Percentiles rank a stretch among this genome's conserved stretches.
These are phyloP conservation scores for Archips xylosteana DNA, from an alignment of 2,888 invertebrate genomes.

Conservation along the genomic window DNA sequence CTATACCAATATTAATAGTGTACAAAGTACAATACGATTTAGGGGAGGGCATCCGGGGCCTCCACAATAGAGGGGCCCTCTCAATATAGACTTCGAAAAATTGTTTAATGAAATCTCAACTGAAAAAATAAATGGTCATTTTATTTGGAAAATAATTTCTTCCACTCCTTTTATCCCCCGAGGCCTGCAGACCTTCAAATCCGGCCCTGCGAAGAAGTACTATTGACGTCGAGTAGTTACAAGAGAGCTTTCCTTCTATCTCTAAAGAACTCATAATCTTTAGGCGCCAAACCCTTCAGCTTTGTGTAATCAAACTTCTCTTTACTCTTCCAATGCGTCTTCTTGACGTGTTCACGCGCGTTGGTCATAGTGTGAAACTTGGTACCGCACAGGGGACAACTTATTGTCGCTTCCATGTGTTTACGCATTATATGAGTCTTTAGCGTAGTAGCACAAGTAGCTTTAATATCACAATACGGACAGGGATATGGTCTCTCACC, in stretches of 20 bases:
- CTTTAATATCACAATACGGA: slow-evolving; percentile 24
- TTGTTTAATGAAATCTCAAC: too few species aligned
- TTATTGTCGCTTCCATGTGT: slow-evolving; percentile 29
- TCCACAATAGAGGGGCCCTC: too few species aligned
- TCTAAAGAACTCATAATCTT: slow-evolving; percentile 38
- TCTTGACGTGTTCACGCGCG: slow-evolving; percentile 27
- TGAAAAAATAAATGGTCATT: too few species aligned
- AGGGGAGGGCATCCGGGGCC: too few species aligned
- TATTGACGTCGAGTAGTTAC: neutral
- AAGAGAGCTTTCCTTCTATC: slow-evolving; percentile 34
- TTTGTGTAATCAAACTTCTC: slow-evolving; percentile 39
- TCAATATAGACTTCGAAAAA: too few species aligned
- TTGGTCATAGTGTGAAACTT: slow-evolving; percentile 33
- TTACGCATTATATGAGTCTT: slow-evolving; percentile 33
- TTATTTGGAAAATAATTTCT: too few species aligned
- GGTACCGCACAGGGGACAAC: slow-evolving; percentile 23
- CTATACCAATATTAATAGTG: too few species aligned
- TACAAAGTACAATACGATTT: too few species aligned
- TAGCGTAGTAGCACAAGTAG: slow-evolving; percentile 7
- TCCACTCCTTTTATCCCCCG: too few species aligned
- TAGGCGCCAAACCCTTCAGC: slow-evolving; percentile 20
- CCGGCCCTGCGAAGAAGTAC: too few species aligned
- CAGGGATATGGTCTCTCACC: slow-evolving; percentile 34
- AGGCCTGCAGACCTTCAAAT: too few species aligned
- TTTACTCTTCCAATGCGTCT: slow-evolving; percentile 36